Conservation (phyloP, 2,888 invertebrate genomes). For the Eugnorisma glareosa region DNA sequence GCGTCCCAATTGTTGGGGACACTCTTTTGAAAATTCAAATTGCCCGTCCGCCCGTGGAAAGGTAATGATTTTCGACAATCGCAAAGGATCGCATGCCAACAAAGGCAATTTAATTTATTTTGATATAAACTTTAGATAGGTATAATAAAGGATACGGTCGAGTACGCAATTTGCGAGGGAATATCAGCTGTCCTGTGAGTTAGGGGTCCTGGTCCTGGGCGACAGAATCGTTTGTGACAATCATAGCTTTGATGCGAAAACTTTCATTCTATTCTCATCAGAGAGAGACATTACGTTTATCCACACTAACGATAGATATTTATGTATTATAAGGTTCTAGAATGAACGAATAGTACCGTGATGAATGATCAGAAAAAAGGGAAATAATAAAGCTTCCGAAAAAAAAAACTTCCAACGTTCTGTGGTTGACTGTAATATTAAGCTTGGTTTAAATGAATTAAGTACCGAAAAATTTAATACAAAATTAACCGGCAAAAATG, state of each 20-base stretch:
- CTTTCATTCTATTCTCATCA: neutral
- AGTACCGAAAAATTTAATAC: too few species aligned
- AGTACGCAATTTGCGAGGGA: constrained; percentile 9
- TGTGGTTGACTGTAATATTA: too few species aligned
- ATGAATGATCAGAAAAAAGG: constrained; percentile 5
- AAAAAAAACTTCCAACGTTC: too few species aligned
- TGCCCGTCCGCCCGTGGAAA: constrained; percentile 56
- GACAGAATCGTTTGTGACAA: neutral
- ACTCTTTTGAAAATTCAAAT: constrained; percentile 64
- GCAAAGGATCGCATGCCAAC: constrained; percentile 37
- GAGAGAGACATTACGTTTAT: neutral
- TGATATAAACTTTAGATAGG: constrained; percentile 39
- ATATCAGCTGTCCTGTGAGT: constrained; percentile 16
- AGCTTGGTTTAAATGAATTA: too few species aligned
- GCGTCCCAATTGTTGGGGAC: constrained; percentile 61
- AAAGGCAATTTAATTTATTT: constrained; percentile 57
- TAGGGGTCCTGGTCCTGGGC: neutral
- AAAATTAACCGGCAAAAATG: too few species aligned
- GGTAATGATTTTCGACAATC: constrained; percentile 56
- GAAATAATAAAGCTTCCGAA: too few species aligned
- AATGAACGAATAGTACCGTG: constrained; percentile 1
- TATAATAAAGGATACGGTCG: constrained; percentile 28
- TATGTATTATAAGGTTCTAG: neutral
- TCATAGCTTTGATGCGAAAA: neutral
- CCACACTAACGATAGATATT: neutral